Conservation (phyloP, 2,797 vertebrate genomes). For the Odontamblyopus lacepedii region DNA sequence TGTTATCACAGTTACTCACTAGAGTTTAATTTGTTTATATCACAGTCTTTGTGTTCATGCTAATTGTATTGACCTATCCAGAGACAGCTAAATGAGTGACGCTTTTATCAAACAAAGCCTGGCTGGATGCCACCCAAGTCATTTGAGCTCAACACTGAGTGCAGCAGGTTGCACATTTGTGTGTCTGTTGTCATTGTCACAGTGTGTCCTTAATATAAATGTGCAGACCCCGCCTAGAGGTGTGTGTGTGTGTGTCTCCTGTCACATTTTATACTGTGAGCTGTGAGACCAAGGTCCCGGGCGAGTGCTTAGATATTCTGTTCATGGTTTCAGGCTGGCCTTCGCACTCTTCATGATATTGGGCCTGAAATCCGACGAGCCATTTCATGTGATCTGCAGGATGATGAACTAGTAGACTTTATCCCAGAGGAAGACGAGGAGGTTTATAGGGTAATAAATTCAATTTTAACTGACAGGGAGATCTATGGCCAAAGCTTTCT, state of each 20-base stretch:
- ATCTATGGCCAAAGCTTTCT: conserved; percentile 41
- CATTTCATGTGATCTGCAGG: conserved; percentile 99
- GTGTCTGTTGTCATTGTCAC: conserved; percentile 70
- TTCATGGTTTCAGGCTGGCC: conserved; percentile 95
- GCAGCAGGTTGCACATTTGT: conserved; percentile 60
- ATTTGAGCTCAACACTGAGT: conserved; percentile 19
- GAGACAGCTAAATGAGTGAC: conserved; percentile 11
- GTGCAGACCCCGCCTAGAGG: conserved; percentile 50
- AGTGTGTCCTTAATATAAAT: conserved; percentile 67
- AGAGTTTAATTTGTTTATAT: conserved; percentile 38
- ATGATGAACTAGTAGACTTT: conserved; percentile 97
- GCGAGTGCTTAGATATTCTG: conserved; percentile 65
- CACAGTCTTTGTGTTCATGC: conserved; percentile 22
- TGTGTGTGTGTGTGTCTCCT: conserved; percentile 54
- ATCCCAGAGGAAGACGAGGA: conserved; percentile 96
- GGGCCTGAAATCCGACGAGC: conserved; percentile 99
- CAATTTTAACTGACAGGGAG: conserved; percentile 60
- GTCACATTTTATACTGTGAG: conserved; percentile 50
- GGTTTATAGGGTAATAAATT: conserved; percentile 96
- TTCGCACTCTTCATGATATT: conserved; percentile 99
- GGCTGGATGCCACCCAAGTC: conserved; percentile 31
- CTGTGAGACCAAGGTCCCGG: conserved; percentile 56
- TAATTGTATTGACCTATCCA: conserved; percentile 22
- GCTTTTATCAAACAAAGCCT: conserved; percentile 25
- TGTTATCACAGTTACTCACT: conserved; percentile 36